These are phyloP conservation scores for Tethya wilhelma DNA, from an alignment of 37 sponge, comb jelly and placozoan species.

Conservation along the genomic window DNA sequence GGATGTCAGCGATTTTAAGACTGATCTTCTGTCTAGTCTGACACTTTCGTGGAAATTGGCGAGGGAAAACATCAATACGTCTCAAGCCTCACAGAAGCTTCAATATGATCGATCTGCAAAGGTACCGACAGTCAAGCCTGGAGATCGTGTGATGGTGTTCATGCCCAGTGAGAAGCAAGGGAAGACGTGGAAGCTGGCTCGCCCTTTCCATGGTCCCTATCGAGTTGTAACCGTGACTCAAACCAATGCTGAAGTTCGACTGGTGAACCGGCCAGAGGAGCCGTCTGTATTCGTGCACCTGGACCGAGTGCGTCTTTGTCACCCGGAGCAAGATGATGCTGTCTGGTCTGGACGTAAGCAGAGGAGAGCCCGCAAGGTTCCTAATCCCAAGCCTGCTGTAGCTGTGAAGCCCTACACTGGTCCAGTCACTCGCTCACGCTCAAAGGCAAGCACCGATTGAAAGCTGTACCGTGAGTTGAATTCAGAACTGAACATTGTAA, in stretches of 20 bases:
- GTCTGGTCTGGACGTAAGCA: too few species aligned
- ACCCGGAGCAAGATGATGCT: too few species aligned
- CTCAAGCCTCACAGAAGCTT: conserved; percentile 17
- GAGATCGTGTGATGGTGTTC: conserved; percentile 46
- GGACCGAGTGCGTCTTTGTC: conserved; percentile 34
- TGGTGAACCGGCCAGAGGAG: conserved; percentile 6
- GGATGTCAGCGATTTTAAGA: conserved; percentile 43
- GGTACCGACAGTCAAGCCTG: not conserved
- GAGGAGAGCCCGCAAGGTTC: too few species aligned
- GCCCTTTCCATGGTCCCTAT: conserved; percentile 54
- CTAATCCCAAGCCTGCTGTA: too few species aligned
- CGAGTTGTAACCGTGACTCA: conserved; percentile 14
- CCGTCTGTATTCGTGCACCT: conserved; percentile 18
- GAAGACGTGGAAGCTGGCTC: conserved; percentile 21
- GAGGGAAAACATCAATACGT: conserved; percentile 7
- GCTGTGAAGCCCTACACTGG: too few species aligned
- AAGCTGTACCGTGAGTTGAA: too few species aligned
- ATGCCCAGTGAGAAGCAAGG: conserved; percentile 39
- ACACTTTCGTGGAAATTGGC: conserved; percentile 36
- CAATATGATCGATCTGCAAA: conserved; percentile 19
- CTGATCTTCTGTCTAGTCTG: conserved; percentile 14
- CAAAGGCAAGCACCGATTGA: too few species aligned
- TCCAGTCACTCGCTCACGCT: too few species aligned
- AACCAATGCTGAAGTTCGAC: conserved; percentile 39
- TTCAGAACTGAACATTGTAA: too few species aligned